Evolutionary conservation across 2,113 vertebrate species (phyloP), one percentile per base, ranked within the genome.

Genomic region (Scolopax mira): DNA sequence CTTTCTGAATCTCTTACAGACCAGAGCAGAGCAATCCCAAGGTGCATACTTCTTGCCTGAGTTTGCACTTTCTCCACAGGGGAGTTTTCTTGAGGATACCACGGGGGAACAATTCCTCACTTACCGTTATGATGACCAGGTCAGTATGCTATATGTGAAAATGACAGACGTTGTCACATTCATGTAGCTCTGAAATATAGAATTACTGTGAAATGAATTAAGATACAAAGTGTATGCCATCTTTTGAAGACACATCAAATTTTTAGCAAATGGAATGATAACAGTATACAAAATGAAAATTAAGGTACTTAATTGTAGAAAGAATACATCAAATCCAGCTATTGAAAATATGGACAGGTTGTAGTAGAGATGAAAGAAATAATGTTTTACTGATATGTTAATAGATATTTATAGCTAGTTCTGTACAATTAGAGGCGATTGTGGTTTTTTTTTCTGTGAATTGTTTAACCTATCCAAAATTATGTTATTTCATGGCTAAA

Each of bases 51-150:
- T 99, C 97, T 97, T 99, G 90, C 99, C 99, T 1, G 99, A 99
- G 97, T 99, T 99, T 82, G 98, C 98, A 5, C 98, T 99, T 58
- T 99, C 99, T n/a, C 99, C 99, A 12, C 99, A 99, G 97, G 99
- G 99, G 86, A 99, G 99, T 94, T 99, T 99, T 89, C 98, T 99
- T 66, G 99, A 99, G 96, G 99, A 99, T 5, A 98, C 99, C 6
- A 98, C 99, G 0, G 99, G 98, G 71, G 99, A 99, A 23, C 98
- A 99, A 92, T 98, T 99, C 89, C 98, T 99, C 58, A 99, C 98
- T 3, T 99, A 99, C 84, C 98, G 98, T 74, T 99, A 98, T 0
- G 99, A 99, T 8, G 99, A 99, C 94, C 99, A 99, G 98, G 99
- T 99, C 88, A 95, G 98, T 95, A 21, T 70, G n/a, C 41, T 27